phyloP scores from a whole-genome alignment of 1,140 invertebrate genomes.

The Brachionus calyciflorus region DNA sequence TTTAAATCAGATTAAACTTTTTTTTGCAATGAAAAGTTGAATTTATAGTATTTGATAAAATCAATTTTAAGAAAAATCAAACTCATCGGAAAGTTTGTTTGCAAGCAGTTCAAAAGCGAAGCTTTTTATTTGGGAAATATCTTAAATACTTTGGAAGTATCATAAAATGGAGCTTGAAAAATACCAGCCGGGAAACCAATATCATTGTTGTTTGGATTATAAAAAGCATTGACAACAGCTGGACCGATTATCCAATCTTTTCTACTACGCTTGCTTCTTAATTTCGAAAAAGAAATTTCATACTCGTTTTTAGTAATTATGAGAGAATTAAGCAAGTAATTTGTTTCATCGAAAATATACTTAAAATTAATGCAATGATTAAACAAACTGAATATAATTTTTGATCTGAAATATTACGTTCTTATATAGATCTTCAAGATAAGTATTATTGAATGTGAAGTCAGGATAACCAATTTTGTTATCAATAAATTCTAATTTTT shows the following conservation, averaged over 20 bases:
- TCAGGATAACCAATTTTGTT: conserved; percentile 52
- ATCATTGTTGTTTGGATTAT: conserved; percentile 66
- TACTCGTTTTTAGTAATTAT: background rate
- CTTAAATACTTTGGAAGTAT: conserved; percentile 48
- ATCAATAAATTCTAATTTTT: conserved; percentile 64
- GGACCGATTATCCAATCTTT: conserved; percentile 61
- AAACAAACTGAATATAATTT: background rate
- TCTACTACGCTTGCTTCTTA: conserved; percentile 1
- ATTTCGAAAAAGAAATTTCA: background rate
- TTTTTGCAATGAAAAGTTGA: too few species aligned
- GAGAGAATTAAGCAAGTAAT: conserved; percentile 40
- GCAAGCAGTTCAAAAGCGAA: too few species aligned
- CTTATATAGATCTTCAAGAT: conserved; percentile 51
- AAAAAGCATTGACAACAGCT: conserved; percentile 66
- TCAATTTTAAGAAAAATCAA: too few species aligned
- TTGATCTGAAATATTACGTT: conserved; percentile 48
- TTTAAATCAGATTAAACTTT: too few species aligned
- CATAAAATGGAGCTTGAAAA: conserved; percentile 48
- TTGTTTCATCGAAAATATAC: conserved; percentile 16
- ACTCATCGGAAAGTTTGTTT: too few species aligned
- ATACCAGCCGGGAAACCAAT: conserved; percentile 62
- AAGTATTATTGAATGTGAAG: conserved; percentile 51
- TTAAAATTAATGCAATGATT: conserved; percentile 1
- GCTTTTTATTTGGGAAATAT: background rate
- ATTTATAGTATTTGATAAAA: too few species aligned